Base-by-base conservation (phyloP, 2,888 invertebrate genomes). In the Linhomoeus sp. region DNA sequence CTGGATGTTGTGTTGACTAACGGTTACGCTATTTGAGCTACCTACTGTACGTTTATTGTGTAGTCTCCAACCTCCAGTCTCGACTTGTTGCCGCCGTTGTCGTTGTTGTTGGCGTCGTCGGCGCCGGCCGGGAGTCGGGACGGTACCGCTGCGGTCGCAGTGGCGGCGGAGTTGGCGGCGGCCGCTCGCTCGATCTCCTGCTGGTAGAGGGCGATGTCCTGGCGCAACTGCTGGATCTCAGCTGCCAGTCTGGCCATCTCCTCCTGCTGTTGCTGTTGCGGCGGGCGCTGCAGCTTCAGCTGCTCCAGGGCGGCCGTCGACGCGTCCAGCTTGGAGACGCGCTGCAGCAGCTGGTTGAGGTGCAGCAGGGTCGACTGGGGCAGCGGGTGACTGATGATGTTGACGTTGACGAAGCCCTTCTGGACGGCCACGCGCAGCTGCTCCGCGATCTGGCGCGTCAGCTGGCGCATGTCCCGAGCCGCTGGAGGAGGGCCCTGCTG, bases 341-440 rank as follows among this genome's bases (percentile, higher is more conserved):
- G 45, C 33, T 45, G 45, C 35, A 52, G 48, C n/a, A 52, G 47
- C 12, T 49, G 45, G 43, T 51, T 48, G 33, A 52, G 41, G 14
- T 45, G 44, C 17, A 48, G 36, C 29, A 52, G 47, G 29, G 47
- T 43, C 41, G 48, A 33, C 23, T 45, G 42, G 35, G 45, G 45
- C 29, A 55, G 35, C 26, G 38, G 52, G 17, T 46, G 45, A 24
- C 45, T 36, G n/a, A 53, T 38, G 14, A 51, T 20, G 22, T 38
- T 41, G 23, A 42, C 22, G 51, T 59, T 59, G 50, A 67, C 66
- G 35, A 64, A 59, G 37, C 66, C 66, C 37, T 48, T 45, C 33
- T 22, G 20, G 20, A 66, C 64, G 36, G 66, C 66, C 55, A 64
- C 55, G 45, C 62, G 59, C 47, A 67, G 57, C 56, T 66, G 66